Percentiles rank a stretch among this genome's conserved stretches.
These are phyloP conservation scores for Discoglossus pictus DNA, from an alignment of 2,797 vertebrate species.

Conservation along the genomic window DNA sequence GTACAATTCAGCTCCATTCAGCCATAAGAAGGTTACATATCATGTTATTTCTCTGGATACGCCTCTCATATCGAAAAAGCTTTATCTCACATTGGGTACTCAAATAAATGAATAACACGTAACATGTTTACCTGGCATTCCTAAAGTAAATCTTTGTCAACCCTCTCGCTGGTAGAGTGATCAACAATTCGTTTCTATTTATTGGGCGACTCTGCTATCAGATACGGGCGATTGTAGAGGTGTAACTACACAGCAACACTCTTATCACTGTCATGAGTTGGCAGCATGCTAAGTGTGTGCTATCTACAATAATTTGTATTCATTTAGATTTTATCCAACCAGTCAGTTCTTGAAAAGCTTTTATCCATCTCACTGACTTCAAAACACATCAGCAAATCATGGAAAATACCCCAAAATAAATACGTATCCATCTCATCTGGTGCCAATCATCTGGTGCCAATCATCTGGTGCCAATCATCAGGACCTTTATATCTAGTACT, in stretches of 20 bases:
- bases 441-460: too few species aligned
- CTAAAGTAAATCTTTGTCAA: constrained; percentile 29
- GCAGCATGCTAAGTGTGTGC: constrained; percentile 1
- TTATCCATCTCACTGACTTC: neutral
- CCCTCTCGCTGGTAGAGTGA: constrained; percentile 8
- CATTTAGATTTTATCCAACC: constrained; percentile 15
- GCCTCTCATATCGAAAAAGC: too few species aligned
- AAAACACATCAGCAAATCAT: neutral
- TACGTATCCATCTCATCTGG: too few species aligned
- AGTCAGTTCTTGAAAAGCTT: too few species aligned
- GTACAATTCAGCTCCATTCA: neutral
- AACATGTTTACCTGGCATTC: neutral
- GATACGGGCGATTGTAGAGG: constrained; percentile 21
- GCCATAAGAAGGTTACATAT: too few species aligned
- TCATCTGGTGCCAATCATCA: too few species aligned
- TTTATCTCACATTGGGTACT: too few species aligned
- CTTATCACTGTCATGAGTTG: neutral
- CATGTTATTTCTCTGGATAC: too few species aligned
- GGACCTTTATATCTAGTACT: too few species aligned
- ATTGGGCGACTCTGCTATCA: constrained; percentile 21
- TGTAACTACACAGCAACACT: neutral
- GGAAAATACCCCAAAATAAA: too few species aligned
- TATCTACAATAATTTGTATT: constrained; percentile 2
- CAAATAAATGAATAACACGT: neutral
- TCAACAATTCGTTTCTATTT: constrained; percentile 10